Percentiles rank a stretch among this genome's conserved stretches.
Evolutionary conservation across 1,140 invertebrate species (phyloP).

Genomic region (Anadara kagoshimensis): DNA sequence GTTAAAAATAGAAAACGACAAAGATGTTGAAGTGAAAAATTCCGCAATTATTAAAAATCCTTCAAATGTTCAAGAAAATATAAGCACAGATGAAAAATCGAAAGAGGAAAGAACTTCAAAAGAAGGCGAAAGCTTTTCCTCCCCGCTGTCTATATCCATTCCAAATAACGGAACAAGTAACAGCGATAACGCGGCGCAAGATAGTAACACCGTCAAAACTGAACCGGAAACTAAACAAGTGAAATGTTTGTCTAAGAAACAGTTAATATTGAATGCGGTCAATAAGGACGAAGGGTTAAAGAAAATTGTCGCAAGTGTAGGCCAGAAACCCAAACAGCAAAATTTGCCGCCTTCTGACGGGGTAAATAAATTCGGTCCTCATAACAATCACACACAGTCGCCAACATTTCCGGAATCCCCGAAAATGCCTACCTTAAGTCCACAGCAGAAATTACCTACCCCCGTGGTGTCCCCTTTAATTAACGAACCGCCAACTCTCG

Average conservation of each 20-base stretch:
- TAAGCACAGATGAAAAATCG: background rate
- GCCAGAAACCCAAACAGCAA: conserved; percentile 18
- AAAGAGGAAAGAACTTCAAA: background rate
- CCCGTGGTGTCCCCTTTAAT: conserved; percentile 42
- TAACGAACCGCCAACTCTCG: conserved; percentile 58
- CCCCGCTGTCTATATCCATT: conserved; percentile 26
- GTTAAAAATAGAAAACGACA: too few species aligned
- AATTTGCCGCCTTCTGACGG: conserved; percentile 7
- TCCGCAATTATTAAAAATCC: too few species aligned
- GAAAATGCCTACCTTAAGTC: conserved; percentile 65
- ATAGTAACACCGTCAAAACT: background rate
- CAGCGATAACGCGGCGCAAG: background rate
- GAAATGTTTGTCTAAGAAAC: conserved; percentile 51
- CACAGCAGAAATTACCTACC: conserved; percentile 56
- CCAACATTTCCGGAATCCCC: conserved; percentile 52
- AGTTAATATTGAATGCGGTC: conserved; percentile 61
- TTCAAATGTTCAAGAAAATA: background rate
- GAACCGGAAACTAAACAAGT: conserved; percentile 21
- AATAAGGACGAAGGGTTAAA: conserved; percentile 60
- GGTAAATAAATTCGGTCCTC: background rate
- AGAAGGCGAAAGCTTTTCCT: conserved; percentile 5
- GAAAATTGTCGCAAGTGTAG: conserved; percentile 36
- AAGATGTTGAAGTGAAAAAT: too few species aligned
- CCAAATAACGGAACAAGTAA: background rate
- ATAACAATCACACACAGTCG: conserved; percentile 13